Percentiles rank a stretch among this genome's conserved stretches.
These are phyloP conservation scores for Drosophila anomelani DNA, from an alignment of 2,888 invertebrate species.

Conservation along the genomic window DNA sequence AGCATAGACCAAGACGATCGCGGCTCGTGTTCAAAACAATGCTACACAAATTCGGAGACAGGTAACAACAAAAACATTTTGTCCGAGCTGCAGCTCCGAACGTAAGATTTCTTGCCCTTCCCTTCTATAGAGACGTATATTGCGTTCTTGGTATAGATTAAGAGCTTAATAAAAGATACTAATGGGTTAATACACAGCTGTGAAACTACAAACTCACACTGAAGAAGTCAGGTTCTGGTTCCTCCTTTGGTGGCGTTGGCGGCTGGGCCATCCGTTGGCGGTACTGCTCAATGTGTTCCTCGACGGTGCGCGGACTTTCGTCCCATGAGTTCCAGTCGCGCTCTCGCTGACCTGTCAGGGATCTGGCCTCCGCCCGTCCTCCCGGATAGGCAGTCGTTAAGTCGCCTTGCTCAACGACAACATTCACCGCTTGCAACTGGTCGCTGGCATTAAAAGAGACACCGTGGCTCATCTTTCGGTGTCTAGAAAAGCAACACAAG, in stretches of 20 bases:
- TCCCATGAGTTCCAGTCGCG: constrained; percentile 88
- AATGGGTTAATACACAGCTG: background rate
- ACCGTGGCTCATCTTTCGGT: constrained; percentile 83
- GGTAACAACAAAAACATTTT: no score
- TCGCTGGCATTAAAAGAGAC: constrained; percentile 83
- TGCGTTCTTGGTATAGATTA: background rate
- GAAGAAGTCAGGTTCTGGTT: constrained; percentile 86
- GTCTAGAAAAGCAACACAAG: constrained; percentile 87
- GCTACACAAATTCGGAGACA: no score
- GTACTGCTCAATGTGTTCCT: constrained; percentile 88
- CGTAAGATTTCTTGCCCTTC: no score
- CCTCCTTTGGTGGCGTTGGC: constrained; percentile 83
- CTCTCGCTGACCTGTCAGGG: constrained; percentile 51
- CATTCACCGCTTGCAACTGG: constrained; percentile 86
- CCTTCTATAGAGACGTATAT: background rate
- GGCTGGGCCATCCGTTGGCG: constrained; percentile 85
- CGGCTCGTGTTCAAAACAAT: no score
- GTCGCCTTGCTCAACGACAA: constrained; percentile 84
- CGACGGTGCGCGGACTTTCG: constrained; percentile 86
- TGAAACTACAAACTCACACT: constrained; percentile 82
- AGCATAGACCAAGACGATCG: background rate
- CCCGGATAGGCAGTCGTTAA: constrained; percentile 25
- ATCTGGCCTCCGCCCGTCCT: constrained; percentile 57
- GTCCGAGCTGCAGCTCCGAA: no score
- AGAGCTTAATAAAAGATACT: background rate